phyloP scores from a whole-genome alignment of 2,113 vertebrate species.

The Proteles cristata region DNA sequence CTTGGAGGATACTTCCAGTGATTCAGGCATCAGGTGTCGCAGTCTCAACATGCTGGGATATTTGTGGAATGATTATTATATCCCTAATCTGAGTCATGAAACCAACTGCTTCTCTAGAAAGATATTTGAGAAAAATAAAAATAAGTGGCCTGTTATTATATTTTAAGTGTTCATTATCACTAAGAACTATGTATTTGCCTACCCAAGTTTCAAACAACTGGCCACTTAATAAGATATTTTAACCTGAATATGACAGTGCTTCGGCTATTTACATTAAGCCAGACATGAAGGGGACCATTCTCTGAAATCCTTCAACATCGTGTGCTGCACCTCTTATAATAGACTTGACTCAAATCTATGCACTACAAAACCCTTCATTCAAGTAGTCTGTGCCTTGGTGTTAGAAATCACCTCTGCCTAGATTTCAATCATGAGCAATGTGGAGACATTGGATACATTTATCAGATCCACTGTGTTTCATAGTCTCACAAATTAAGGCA shows the following conservation, averaged over 20 bases:
- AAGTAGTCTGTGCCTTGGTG: not conserved
- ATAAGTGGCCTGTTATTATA: not conserved
- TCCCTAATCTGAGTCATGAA: not conserved
- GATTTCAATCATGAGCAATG: not conserved
- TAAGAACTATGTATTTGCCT: not conserved
- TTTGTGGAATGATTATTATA: not conserved
- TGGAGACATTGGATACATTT: not conserved
- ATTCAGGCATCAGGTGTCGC: not conserved
- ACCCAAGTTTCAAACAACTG: not conserved
- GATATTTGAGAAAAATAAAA: constrained; percentile 35
- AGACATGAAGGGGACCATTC: not conserved
- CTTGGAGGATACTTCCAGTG: not conserved
- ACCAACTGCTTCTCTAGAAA: not conserved
- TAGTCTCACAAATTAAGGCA: not conserved
- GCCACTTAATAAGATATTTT: not conserved
- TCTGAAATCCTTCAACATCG: not conserved
- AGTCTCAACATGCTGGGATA: not conserved
- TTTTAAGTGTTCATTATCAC: not conserved
- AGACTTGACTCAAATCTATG: not conserved
- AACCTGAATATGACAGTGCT: not conserved
- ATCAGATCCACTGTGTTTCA: not conserved
- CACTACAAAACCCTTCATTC: not conserved
- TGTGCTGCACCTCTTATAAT: not conserved
- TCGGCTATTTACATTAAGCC: not conserved
- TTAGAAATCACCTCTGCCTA: not conserved